phyloP scores from a whole-genome alignment of 2,113 vertebrate species.

The Ascaphus truei region DNA sequence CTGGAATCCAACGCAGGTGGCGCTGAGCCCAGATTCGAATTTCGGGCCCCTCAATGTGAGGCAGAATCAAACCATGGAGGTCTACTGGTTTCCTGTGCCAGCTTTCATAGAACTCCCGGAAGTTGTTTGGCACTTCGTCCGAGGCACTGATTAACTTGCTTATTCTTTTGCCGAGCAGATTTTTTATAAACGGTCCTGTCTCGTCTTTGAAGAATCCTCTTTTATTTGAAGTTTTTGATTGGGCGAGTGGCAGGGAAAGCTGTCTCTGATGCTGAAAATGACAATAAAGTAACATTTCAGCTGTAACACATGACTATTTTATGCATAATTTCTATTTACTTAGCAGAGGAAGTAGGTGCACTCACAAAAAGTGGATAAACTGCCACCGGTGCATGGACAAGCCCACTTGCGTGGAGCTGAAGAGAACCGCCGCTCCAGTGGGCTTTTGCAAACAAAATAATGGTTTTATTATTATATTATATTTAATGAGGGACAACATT shows the following conservation, averaged over 20 bases:
- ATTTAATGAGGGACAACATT: too few species aligned
- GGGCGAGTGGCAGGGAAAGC: constrained; percentile 74
- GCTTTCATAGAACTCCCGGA: constrained; percentile 72
- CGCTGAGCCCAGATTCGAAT: constrained; percentile 79
- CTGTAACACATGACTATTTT: too few species aligned
- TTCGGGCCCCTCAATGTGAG: constrained; percentile 69
- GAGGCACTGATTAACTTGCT: constrained; percentile 77
- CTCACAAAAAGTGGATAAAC: too few species aligned
- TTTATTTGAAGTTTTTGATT: constrained; percentile 70
- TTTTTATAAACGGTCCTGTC: constrained; percentile 83
- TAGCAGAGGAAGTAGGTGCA: neutral
- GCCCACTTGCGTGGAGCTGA: neutral
- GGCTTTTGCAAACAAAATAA: too few species aligned
- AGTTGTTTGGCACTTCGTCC: constrained; percentile 60
- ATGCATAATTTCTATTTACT: neutral
- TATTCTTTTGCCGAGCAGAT: constrained; percentile 76
- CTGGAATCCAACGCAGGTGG: constrained; percentile 83
- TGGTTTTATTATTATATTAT: too few species aligned
- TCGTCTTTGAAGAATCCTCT: constrained; percentile 87
- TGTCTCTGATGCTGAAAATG: constrained; percentile 77
- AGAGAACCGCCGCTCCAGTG: too few species aligned
- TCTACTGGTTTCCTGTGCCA: constrained; percentile 74
- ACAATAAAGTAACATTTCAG: neutral
- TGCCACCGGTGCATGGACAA: neutral
- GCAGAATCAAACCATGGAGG: constrained; percentile 75